phyloP scores from a whole-genome alignment of 2,888 invertebrate genomes.

The Cistogaster globosa region DNA sequence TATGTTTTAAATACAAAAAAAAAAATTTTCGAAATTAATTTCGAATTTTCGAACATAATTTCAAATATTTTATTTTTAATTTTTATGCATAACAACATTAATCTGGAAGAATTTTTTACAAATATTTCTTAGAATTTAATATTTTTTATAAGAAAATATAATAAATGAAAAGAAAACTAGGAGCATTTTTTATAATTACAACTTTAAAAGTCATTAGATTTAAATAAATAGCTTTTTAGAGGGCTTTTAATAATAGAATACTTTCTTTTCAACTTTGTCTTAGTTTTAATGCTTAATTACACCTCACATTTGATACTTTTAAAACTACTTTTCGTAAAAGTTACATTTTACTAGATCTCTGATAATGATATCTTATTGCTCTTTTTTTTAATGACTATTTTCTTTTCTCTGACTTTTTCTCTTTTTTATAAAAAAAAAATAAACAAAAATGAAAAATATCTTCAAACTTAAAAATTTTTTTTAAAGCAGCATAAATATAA shows the following conservation, averaged over 20 bases:
- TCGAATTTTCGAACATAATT: background rate
- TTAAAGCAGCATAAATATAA: constrained; percentile 66
- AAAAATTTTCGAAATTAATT: background rate
- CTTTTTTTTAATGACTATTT: background rate
- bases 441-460: background rate
- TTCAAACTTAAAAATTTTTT: background rate
- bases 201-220: no score
- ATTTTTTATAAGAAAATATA: no score
- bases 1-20: background rate
- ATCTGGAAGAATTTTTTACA: no score
- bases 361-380: constrained; percentile 47
- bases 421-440: background rate
- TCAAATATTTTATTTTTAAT: background rate
- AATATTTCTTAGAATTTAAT: no score
- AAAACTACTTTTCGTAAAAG: background rate
- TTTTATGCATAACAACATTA: no score
- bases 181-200: no score
- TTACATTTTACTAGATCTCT: background rate
- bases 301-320: constrained; percentile 8
- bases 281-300: background rate
- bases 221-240: no score
- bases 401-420: constrained; percentile 26
- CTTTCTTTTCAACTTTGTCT: no score
- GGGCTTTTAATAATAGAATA: no score
- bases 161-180: no score